phyloP scores from a whole-genome alignment of 2,113 vertebrate genomes.

The Cinclus mexicanus region DNA sequence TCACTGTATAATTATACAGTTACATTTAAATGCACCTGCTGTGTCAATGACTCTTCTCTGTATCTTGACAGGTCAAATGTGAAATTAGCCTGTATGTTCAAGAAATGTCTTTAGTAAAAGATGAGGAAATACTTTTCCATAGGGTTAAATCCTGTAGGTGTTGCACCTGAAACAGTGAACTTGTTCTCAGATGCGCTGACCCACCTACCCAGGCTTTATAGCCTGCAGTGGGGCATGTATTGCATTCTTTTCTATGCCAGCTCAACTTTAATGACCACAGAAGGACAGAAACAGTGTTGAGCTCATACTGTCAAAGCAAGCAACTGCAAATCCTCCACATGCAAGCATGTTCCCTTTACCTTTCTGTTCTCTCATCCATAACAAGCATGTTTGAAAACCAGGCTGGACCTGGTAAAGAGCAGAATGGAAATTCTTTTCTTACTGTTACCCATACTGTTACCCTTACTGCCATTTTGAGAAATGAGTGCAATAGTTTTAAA shows the following conservation, averaged over 20 bases:
- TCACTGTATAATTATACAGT: constrained; percentile 52
- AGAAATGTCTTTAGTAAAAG: neutral
- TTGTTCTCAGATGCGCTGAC: neutral
- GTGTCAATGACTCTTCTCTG: constrained; percentile 20
- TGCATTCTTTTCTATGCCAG: neutral
- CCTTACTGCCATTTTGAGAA: constrained; percentile 79
- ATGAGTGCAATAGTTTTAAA: constrained; percentile 81
- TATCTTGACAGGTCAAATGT: constrained; percentile 38
- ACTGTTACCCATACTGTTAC: constrained; percentile 61
- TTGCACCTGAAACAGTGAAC: neutral
- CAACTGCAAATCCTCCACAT: neutral
- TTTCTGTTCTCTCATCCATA: neutral
- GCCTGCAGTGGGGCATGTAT: neutral
- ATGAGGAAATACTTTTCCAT: neutral
- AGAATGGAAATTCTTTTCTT: neutral
- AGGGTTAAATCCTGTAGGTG: neutral
- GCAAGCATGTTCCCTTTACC: neutral
- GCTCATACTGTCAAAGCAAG: neutral
- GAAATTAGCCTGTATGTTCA: constrained; percentile 39
- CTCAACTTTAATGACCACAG: neutral
- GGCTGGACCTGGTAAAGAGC: neutral
- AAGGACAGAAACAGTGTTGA: neutral
- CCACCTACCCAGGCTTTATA: neutral
- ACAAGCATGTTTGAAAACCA: neutral
- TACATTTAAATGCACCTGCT: constrained; percentile 64